A percentile compares a stretch with the other conserved stretches of the same genome.
phyloP scores from a whole-genome alignment of 2,888 invertebrate species.

The Heliconius cydno region DNA sequence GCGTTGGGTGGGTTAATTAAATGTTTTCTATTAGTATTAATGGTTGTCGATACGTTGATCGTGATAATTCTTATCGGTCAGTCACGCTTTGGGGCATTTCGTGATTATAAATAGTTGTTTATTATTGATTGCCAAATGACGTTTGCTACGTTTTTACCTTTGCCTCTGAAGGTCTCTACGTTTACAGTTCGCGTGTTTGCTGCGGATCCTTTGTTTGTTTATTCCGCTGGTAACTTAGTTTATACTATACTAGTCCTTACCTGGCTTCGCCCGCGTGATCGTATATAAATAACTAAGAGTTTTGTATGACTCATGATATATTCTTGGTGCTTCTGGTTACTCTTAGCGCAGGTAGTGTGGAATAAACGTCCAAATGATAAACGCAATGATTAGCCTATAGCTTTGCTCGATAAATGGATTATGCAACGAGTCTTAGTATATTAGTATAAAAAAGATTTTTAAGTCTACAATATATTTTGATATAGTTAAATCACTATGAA shows the following conservation, averaged over 20 bases:
- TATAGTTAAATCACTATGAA: conserved; percentile 36
- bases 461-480: background rate
- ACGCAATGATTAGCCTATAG: background rate
- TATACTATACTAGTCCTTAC: background rate
- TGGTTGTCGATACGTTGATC: conserved; percentile 36
- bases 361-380: background rate
- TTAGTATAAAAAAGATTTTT: background rate
- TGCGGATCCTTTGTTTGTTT: conserved; percentile 34
- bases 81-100: conserved; percentile 12
- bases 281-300: background rate
- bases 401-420: background rate
- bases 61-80: conserved; percentile 38
- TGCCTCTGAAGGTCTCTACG: conserved; percentile 19
- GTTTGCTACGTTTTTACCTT: conserved; percentile 28
- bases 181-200: conserved; percentile 37
- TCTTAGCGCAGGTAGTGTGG: background rate
- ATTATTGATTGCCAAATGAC: conserved; percentile 35
- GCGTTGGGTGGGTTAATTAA: conserved; percentile 27
- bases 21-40: conserved; percentile 33
- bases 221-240: background rate
- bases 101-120: conserved; percentile 24
- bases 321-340: no score
- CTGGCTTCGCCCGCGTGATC: background rate
- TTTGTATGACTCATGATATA: background rate
- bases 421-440: background rate